Evolutionary conservation across 2,888 invertebrate species (phyloP).

Genomic region (Furcula furcula): DNA sequence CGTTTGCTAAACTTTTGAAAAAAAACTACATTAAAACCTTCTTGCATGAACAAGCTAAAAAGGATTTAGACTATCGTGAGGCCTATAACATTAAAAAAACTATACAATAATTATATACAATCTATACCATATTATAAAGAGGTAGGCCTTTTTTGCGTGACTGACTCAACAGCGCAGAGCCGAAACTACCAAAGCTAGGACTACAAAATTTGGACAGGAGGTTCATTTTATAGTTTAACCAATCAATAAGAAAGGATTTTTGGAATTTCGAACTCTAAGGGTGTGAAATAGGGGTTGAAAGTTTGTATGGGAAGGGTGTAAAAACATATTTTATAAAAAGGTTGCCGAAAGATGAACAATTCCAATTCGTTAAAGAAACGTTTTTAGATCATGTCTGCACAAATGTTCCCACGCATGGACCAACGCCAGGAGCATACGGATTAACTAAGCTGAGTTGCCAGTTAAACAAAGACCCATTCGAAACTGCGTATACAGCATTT

Average conservation of each 20-base stretch:
- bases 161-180: no score
- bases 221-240: no score
- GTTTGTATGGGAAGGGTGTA: no score
- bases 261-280: no score
- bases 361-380: conserved; percentile 47
- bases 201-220: no score
- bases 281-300: no score
- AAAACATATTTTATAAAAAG: conserved; percentile 40
- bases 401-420: conserved; percentile 19
- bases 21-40: conserved; percentile 47
- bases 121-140: conserved; percentile 36
- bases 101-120: conserved; percentile 10
- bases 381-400: conserved; percentile 44
- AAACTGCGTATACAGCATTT: conserved; percentile 46
- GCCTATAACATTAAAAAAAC: no score
- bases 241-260: no score
- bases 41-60: conserved; percentile 34
- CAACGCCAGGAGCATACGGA: conserved; percentile 22
- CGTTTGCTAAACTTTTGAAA: conserved; percentile 51
- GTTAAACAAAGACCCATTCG: conserved; percentile 42
- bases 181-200: no score
- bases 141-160: no score
- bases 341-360: conserved; percentile 46
- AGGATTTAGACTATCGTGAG: conserved; percentile 7
- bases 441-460: conserved; percentile 22